Conservation (phyloP, 1,140 invertebrate genomes). For the Sycobia sp. region DNA sequence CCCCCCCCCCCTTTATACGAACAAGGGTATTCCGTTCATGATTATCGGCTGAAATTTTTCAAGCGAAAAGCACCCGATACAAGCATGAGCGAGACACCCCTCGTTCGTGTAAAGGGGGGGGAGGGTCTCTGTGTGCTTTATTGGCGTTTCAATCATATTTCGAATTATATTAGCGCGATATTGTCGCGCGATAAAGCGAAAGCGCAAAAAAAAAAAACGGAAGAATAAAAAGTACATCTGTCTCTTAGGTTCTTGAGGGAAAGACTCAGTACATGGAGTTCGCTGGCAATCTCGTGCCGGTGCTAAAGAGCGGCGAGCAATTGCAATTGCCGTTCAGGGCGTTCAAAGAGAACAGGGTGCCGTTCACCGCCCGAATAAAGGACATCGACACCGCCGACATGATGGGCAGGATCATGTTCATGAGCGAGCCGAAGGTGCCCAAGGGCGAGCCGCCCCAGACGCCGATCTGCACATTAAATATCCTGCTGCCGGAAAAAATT, state of each 20-base stretch:
- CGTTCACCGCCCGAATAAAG: constrained; percentile 85
- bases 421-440: constrained; percentile 88
- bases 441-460: constrained; percentile 83
- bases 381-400: constrained; percentile 75
- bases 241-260: constrained; percentile 75
- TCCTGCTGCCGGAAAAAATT: constrained; percentile 80
- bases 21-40: too few species aligned
- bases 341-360: constrained; percentile 93
- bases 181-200: too few species aligned
- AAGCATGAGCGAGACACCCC: too few species aligned
- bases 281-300: constrained; percentile 92
- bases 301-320: constrained; percentile 93
- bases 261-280: constrained; percentile 92
- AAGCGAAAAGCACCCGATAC: too few species aligned
- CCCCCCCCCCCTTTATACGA: too few species aligned
- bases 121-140: too few species aligned
- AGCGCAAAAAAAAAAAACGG: too few species aligned
- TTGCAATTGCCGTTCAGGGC: constrained; percentile 84
- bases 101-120: too few species aligned
- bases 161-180: too few species aligned
- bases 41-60: too few species aligned
- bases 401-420: constrained; percentile 87
- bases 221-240: too few species aligned
- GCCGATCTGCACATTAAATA: constrained; percentile 90
- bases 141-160: too few species aligned